A percentile compares a stretch with the other conserved stretches of the same genome.
Conservation (phyloP, 2,797 vertebrate genomes). For the Eremophila alpestris region DNA sequence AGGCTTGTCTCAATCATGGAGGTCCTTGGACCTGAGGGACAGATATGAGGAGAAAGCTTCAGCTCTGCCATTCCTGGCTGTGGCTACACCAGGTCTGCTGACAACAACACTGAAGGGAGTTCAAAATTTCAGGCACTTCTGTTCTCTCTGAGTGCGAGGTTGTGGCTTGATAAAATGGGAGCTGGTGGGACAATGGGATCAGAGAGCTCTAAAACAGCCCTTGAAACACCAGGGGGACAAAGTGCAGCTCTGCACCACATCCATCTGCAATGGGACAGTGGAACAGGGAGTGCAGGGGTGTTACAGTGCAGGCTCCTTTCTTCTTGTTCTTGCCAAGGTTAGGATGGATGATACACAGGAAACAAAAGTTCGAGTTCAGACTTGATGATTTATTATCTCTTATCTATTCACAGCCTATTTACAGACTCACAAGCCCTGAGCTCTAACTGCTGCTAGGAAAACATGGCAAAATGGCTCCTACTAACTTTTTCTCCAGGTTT, state of each 20-base stretch:
- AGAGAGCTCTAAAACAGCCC: background rate
- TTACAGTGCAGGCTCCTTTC: too few relatives aligned
- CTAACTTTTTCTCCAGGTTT: too few relatives aligned
- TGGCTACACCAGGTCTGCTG: background rate
- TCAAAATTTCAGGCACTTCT: background rate
- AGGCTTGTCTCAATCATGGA: accelerated
- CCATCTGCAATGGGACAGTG: accelerated
- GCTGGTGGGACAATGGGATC: accelerated
- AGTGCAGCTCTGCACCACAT: accelerated
- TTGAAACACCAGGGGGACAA: background rate
- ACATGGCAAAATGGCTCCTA: too few relatives aligned
- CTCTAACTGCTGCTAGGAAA: too few relatives aligned
- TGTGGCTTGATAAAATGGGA: background rate
- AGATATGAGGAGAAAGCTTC: background rate
- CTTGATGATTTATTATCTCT: too few relatives aligned
- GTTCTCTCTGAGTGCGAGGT: too few relatives aligned
- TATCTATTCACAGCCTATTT: too few relatives aligned
- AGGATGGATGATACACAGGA: too few relatives aligned
- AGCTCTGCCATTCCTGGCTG: background rate
- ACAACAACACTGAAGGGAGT: accelerated
- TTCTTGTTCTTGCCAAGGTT: too few relatives aligned
- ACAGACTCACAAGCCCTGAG: too few relatives aligned
- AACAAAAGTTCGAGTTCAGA: too few relatives aligned
- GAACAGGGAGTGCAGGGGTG: background rate
- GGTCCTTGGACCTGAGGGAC: background rate